These are phyloP conservation scores for Phyllotis vaccarum DNA, from an alignment of 2,797 vertebrate species.

Conservation along the genomic window DNA sequence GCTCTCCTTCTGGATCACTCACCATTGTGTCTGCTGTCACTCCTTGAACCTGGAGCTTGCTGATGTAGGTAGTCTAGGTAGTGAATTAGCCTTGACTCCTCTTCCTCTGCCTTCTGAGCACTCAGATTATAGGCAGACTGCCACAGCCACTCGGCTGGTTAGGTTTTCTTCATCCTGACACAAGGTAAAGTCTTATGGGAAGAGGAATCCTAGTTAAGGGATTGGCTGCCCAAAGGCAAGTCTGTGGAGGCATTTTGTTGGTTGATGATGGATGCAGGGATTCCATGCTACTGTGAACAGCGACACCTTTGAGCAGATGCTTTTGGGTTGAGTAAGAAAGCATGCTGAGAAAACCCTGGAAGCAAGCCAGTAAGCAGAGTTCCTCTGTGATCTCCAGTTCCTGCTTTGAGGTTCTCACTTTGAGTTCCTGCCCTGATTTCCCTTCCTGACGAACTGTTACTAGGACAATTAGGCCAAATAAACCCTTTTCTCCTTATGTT, in stretches of 20 bases:
- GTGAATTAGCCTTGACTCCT: background rate
- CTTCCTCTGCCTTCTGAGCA: background rate
- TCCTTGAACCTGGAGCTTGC: background rate
- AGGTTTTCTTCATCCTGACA: background rate
- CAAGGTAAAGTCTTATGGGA: background rate
- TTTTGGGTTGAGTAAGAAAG: background rate
- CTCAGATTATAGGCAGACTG: background rate
- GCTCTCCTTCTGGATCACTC: background rate
- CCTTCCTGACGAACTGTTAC: background rate
- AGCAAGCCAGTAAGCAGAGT: background rate
- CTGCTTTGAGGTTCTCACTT: background rate
- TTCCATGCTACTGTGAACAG: background rate
- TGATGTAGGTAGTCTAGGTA: background rate
- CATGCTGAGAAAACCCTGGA: background rate
- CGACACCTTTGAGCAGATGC: background rate
- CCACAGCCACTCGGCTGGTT: background rate
- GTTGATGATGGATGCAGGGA: background rate
- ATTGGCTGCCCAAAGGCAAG: too few species aligned
- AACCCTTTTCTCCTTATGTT: background rate
- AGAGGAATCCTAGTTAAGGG: background rate
- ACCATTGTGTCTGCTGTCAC: background rate
- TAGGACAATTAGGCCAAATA: background rate
- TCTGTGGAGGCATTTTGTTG: background rate
- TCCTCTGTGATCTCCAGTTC: background rate
- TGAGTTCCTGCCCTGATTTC: background rate